Conservation (phyloP, 2,113 vertebrate genomes). For the Micronycteris hirsuta region DNA sequence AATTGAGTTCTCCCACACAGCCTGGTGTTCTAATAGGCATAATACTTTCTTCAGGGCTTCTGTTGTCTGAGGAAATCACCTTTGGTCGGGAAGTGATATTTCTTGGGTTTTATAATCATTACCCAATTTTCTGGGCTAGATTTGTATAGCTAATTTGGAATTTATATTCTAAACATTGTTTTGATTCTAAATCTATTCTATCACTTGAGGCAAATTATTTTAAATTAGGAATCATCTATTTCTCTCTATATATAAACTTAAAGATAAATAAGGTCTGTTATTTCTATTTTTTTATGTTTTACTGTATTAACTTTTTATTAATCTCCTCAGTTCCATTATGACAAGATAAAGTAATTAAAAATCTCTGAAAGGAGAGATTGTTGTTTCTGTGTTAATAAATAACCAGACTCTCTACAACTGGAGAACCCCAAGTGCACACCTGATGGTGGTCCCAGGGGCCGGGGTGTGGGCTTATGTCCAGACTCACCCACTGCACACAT, state of each 20-base stretch:
- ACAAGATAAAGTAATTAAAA: slow-evolving; percentile 49
- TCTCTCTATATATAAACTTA: not conserved
- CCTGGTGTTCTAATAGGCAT: not conserved
- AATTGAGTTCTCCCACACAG: not conserved
- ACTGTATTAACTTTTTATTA: slow-evolving; percentile 55
- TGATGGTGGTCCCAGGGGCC: not conserved
- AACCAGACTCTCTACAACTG: not conserved
- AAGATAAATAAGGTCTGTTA: not conserved
- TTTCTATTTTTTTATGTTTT: slow-evolving; percentile 16
- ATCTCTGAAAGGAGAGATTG: not conserved
- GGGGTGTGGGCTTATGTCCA: not conserved
- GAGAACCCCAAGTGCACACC: not conserved
- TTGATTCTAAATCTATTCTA: not conserved
- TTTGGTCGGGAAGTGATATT: not conserved
- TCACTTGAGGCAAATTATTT: slow-evolving; percentile 18
- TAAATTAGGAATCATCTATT: not conserved
- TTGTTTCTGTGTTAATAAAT: not conserved
- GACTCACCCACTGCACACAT: too few species aligned
- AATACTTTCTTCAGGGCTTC: not conserved
- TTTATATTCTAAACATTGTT: not conserved
- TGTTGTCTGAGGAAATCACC: not conserved
- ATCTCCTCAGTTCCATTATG: slow-evolving; percentile 46
- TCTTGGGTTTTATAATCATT: not conserved
- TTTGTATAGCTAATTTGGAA: not conserved
- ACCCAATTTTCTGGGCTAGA: not conserved